phyloP scores from a whole-genome alignment of 2,797 vertebrate genomes.

The Pelodytes ibericus region DNA sequence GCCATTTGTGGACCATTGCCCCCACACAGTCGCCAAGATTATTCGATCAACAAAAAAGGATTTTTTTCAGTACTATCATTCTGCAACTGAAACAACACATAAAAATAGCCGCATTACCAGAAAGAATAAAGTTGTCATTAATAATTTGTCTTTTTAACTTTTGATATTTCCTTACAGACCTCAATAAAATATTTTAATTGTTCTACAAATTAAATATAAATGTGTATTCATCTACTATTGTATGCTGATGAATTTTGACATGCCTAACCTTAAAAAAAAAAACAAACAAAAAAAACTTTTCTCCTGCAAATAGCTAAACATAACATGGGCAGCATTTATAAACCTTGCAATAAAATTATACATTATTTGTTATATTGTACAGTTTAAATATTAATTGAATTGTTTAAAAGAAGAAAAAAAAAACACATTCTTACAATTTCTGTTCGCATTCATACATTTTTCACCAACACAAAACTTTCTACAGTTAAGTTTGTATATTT shows the following conservation, averaged over 20 bases:
- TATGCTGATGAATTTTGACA: slow-evolving; percentile 23
- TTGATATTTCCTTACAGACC: slow-evolving; percentile 1
- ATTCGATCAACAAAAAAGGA: too few species aligned
- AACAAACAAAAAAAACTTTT: too few species aligned
- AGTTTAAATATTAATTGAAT: background rate
- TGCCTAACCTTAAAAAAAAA: slow-evolving; percentile 40
- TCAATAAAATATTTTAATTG: slow-evolving; percentile 28
- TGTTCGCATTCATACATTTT: too few species aligned
- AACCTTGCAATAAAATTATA: slow-evolving; percentile 15
- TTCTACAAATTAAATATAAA: slow-evolving; percentile 23
- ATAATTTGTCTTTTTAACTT: slow-evolving; percentile 29
- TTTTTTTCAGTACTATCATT: too few species aligned
- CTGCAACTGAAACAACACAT: background rate
- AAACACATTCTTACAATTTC: background rate
- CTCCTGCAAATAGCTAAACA: slow-evolving; percentile 16
- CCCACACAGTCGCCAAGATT: too few species aligned
- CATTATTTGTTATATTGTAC: background rate
- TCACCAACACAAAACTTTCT: too few species aligned
- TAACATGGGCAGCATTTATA: slow-evolving; percentile 4
- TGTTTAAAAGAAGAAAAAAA: background rate
- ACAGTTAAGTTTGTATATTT: too few species aligned
- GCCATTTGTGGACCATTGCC: too few species aligned
- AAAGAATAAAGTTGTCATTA: slow-evolving; percentile 28
- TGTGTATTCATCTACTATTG: slow-evolving; percentile 14
- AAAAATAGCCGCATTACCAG: slow-evolving; percentile 6